Percentiles rank a stretch among this genome's conserved stretches.
Evolutionary conservation across 92 coral and sea anemone species (phyloP).

Genomic region (Ricordea florida): DNA sequence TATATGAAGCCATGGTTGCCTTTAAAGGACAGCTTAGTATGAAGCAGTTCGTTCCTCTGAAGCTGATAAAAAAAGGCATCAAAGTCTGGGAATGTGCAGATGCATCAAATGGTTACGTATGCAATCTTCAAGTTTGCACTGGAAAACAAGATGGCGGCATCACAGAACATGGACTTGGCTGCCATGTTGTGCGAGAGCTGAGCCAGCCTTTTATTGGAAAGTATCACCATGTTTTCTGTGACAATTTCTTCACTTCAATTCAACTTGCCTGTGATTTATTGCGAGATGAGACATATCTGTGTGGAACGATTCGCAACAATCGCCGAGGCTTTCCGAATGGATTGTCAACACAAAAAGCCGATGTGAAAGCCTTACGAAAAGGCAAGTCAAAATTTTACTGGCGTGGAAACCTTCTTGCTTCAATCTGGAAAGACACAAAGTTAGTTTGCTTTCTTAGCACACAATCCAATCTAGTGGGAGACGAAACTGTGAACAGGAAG

Average conservation of each 20-base stretch:
- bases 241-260: conserved; percentile 7
- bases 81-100: conserved; percentile 45
- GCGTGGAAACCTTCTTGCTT: conserved; percentile 28
- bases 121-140: conserved; percentile 4
- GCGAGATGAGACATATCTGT: neutral
- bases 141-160: neutral
- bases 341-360: neutral
- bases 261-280: conserved; percentile 4
- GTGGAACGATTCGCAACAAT: conserved; percentile 14
- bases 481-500: conserved; percentile 19
- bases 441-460: conserved; percentile 26
- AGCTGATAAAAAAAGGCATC: conserved; percentile 23
- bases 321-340: conserved; percentile 21
- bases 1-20: too few relatives aligned
- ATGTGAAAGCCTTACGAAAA: neutral
- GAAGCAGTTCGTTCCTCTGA: conserved; percentile 41
- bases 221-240: conserved; percentile 15
- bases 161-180: neutral
- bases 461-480: conserved; percentile 1
- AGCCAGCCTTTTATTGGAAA: neutral
- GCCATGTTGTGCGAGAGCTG: neutral
- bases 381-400: conserved; percentile 40
- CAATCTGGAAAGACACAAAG: conserved; percentile 60
- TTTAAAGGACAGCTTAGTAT: conserved; percentile 6
- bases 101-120: conserved; percentile 1